Conservation (phyloP, 2,888 invertebrate genomes). For the Nomada fabriciana region DNA sequence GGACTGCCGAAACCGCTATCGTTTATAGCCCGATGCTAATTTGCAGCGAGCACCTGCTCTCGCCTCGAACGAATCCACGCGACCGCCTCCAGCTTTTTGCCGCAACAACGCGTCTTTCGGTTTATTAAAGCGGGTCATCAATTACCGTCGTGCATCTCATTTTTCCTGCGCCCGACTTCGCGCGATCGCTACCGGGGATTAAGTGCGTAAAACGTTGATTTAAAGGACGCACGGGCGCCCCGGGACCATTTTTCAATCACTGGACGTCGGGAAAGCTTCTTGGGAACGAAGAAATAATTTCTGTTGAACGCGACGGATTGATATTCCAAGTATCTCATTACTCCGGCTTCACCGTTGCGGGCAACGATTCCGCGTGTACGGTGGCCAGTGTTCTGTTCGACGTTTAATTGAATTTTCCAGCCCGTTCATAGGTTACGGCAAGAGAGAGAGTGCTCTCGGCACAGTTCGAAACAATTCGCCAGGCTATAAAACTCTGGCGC, state of each 20-base stretch:
- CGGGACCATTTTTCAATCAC: too few relatives aligned
- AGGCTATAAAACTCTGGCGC: slow-evolving; percentile 58
- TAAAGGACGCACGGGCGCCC: neutral
- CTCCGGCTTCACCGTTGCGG: too few relatives aligned
- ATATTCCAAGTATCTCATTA: too few relatives aligned
- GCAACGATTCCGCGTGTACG: neutral
- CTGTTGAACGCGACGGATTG: too few relatives aligned
- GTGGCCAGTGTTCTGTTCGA: neutral
- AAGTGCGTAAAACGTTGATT: slow-evolving; percentile 11
- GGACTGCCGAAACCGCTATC: slow-evolving; percentile 48
- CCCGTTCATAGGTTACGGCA: slow-evolving; percentile 6
- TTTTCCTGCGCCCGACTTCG: slow-evolving; percentile 19
- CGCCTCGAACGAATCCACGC: slow-evolving; percentile 43
- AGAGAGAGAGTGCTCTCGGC: slow-evolving; percentile 36
- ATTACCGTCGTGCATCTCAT: slow-evolving; percentile 38
- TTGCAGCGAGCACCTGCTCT: slow-evolving; percentile 62
- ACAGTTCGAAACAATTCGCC: slow-evolving; percentile 62
- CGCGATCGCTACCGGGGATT: neutral
- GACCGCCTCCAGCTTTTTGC: slow-evolving; percentile 43
- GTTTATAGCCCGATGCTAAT: slow-evolving; percentile 64
- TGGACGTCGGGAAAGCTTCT: neutral
- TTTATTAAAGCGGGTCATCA: slow-evolving; percentile 62
- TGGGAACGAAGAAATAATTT: neutral
- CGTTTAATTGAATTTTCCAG: slow-evolving; percentile 54
- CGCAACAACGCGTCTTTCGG: slow-evolving; percentile 54